Percentiles rank a stretch among this genome's conserved stretches.
Evolutionary conservation across 2,113 vertebrate species (phyloP).

Genomic region (Gallinago undulata): DNA sequence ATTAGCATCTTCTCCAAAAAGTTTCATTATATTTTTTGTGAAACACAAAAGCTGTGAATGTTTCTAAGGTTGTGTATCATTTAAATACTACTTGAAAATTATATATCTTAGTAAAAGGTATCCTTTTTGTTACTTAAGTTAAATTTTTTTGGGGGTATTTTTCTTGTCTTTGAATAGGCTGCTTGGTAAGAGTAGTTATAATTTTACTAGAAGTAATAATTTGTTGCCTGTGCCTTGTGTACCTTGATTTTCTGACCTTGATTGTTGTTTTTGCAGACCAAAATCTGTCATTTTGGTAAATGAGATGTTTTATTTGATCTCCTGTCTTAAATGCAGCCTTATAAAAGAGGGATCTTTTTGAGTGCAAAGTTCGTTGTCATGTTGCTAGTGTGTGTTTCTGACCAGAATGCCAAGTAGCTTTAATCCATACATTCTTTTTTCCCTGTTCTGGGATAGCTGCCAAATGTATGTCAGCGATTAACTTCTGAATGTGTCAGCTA

Average conservation of each 20-base stretch:
- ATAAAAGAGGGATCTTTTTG: slow-evolving; percentile 68
- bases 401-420: slow-evolving; percentile 76
- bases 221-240: not conserved
- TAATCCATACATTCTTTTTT: slow-evolving; percentile 81
- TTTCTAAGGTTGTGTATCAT: not conserved
- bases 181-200: not conserved
- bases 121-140: not conserved
- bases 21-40: not conserved
- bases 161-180: not conserved
- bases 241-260: not conserved
- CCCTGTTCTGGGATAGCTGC: slow-evolving; percentile 61
- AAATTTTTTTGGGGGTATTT: not conserved
- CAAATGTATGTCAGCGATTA: slow-evolving; percentile 71
- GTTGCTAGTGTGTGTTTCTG: slow-evolving; percentile 71
- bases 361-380: slow-evolving; percentile 73
- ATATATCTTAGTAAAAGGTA: not conserved
- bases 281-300: slow-evolving; percentile 14
- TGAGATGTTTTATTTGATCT: slow-evolving; percentile 48
- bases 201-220: not conserved
- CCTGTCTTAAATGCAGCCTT: not conserved
- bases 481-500: slow-evolving; percentile 71
- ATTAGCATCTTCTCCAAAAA: not conserved
- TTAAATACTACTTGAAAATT: not conserved
- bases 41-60: not conserved
- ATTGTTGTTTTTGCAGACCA: not conserved